Evolutionary conservation across 2,888 invertebrate genomes (phyloP).

Genomic region (Idaea dimidiata): DNA sequence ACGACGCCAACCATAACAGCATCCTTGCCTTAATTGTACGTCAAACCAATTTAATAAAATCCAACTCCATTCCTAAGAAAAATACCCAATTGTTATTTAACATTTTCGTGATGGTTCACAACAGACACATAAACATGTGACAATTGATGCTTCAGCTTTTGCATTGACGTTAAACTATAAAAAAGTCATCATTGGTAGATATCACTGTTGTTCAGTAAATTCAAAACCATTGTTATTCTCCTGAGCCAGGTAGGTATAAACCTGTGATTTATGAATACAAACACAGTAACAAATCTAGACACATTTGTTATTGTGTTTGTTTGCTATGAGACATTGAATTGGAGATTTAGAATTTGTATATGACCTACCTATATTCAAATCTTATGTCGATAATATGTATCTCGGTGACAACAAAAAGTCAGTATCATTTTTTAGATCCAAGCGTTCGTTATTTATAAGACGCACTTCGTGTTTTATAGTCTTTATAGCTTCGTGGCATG

Average conservation of each 20-base stretch:
- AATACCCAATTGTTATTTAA: not conserved
- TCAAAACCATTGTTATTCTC: not conserved
- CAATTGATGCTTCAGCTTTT: slow-evolving; percentile 1
- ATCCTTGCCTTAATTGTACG: slow-evolving; percentile 46
- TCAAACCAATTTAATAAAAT: not conserved
- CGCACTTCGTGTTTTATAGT: not conserved
- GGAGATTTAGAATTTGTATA: not conserved
- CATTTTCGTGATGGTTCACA: not conserved
- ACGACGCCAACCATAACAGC: slow-evolving; percentile 54
- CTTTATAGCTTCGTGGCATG: not conserved
- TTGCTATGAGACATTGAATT: not conserved
- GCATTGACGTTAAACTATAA: not conserved
- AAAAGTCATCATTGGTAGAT: not conserved
- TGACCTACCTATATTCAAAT: not conserved
- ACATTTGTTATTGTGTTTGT: not conserved
- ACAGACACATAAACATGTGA: slow-evolving; percentile 6
- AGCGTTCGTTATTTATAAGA: too few relatives aligned
- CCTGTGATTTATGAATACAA: too few relatives aligned
- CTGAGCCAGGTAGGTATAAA: too few relatives aligned
- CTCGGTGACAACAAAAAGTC: not conserved
- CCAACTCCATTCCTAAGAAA: not conserved
- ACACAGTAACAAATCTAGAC: too few relatives aligned
- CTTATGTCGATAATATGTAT: not conserved
- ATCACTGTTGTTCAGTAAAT: not conserved
- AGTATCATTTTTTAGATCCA: not conserved